Base-by-base conservation (phyloP, 2,888 invertebrate genomes). In the Coelopa pilipes region DNA sequence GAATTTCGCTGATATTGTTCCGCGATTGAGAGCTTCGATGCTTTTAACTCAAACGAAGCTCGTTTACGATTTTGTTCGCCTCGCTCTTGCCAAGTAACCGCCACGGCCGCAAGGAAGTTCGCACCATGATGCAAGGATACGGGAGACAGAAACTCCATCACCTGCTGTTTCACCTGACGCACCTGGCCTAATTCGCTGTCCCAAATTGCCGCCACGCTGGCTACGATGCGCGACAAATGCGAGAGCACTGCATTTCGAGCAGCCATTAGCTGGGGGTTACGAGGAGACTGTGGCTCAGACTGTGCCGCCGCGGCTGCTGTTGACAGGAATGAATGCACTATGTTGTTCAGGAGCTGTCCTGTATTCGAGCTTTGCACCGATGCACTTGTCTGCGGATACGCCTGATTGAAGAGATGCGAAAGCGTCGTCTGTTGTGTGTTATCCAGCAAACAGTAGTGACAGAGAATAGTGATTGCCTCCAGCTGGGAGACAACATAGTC, bases 1-100 rank as follows among this genome's bases (percentile, higher is more conserved):
- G 86, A 86, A 73, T 87, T 88, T 34, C 84, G 83, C 49, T 83
- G 81, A 75, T 86, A 87, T 66, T 86, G 85, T 63, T 86, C 86
- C 1, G 81, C 71, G 13, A 85, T 81, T 46, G 81, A 80, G 1
- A 82, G 73, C 49, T 80, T 76, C 24, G 78, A 75, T n/a, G 78
- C 75, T 45, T 70, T 77, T 12, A 79, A 78, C 24, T 79, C 82
- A 87, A 89, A 84, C 88, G 90, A 60, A 86, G 87, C 80, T 80
- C 89, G 74, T 82, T 82, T 80, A 88, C 88, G 80, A 73, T 78
- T 76, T 10, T 89, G 84, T 77, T 90, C 90, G 72, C 91, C 89
- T 72, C 92, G 88, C 80, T 95, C 93, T 84, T 93, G 92, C 96
- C 96, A 96, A 47, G 95, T 95, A 9, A 95, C 93, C 1, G 95